Conservation (phyloP, 1,140 invertebrate species). For the Macrobrachium rosenbergii region DNA sequence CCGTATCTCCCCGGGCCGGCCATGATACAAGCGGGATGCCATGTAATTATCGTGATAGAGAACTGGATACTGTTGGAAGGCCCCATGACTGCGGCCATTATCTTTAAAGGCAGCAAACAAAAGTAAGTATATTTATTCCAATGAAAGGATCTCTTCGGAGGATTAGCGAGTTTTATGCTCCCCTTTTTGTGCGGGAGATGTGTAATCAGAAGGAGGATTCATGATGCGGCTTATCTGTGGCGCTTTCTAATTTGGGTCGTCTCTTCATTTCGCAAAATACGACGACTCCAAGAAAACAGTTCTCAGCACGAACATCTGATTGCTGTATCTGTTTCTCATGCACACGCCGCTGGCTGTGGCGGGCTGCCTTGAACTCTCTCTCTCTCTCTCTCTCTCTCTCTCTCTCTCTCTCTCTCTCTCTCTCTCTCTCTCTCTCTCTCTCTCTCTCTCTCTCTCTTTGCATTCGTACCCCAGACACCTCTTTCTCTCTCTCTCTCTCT, state of each 20-base stretch:
- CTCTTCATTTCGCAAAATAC: too few species aligned
- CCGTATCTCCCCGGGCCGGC: too few species aligned
- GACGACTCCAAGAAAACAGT: too few species aligned
- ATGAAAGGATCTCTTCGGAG: slow-evolving; percentile 39
- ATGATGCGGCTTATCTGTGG: slow-evolving; percentile 2
- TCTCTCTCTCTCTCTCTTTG: background rate
- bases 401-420: background rate
- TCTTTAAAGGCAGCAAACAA: background rate
- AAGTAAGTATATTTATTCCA: slow-evolving; percentile 44
- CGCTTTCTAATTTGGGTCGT: background rate
- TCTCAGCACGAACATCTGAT: background rate
- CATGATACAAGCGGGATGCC: background rate
- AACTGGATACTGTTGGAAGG: background rate
- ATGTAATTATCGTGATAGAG: background rate
- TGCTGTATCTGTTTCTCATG: background rate
- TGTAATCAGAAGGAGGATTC: slow-evolving; percentile 29
- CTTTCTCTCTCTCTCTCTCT: background rate
- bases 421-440: background rate
- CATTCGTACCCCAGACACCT: too few species aligned
- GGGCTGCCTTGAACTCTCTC: background rate
- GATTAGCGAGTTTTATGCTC: slow-evolving; percentile 32
- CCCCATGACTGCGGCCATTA: background rate
- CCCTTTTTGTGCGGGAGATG: slow-evolving; percentile 13
- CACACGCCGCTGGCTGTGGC: background rate
- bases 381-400: background rate